Evolutionary conservation across 2,888 invertebrate genomes (phyloP).

Genomic region (Timandra comae): DNA sequence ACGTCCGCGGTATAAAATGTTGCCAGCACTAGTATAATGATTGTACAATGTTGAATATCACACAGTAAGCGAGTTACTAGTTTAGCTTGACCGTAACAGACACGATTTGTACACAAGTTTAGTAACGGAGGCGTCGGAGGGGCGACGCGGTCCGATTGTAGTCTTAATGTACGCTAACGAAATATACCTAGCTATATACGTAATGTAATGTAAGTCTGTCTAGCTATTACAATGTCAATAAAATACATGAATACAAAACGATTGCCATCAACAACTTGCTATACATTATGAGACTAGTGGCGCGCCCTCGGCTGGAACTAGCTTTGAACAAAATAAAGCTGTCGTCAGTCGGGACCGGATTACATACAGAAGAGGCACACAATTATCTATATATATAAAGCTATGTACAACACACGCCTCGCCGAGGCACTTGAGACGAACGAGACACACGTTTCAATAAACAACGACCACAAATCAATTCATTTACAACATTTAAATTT

Average conservation of each 20-base stretch:
- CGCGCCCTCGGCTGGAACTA: slow-evolving; percentile 18
- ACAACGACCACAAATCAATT: slow-evolving; percentile 3
- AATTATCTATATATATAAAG: slow-evolving; percentile 56
- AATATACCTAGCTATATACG: slow-evolving; percentile 60
- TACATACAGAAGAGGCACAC: slow-evolving; percentile 45
- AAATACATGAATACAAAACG: slow-evolving; percentile 64
- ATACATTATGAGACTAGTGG: slow-evolving; percentile 51
- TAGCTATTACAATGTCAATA: slow-evolving; percentile 31
- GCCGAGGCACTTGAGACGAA: slow-evolving; percentile 53
- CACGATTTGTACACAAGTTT: too few species aligned
- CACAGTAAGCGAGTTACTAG: too few species aligned
- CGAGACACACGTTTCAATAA: slow-evolving; percentile 5
- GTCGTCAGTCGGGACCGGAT: slow-evolving; percentile 13
- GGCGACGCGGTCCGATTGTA: not conserved
- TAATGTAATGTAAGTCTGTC: slow-evolving; percentile 29
- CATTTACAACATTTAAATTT: too few species aligned
- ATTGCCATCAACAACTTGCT: slow-evolving; percentile 48
- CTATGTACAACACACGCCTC: slow-evolving; percentile 64
- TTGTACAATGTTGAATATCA: not conserved
- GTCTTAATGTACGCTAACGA: slow-evolving; percentile 58
- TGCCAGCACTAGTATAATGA: slow-evolving; percentile 1
- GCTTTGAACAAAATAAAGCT: slow-evolving; percentile 9
- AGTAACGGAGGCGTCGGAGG: too few species aligned
- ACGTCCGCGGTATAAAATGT: slow-evolving; percentile 1
- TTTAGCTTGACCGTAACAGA: too few species aligned